A percentile compares a stretch with the other conserved stretches of the same genome.
phyloP scores from a whole-genome alignment of 2,888 invertebrate genomes.

The Melanophora roralis region DNA sequence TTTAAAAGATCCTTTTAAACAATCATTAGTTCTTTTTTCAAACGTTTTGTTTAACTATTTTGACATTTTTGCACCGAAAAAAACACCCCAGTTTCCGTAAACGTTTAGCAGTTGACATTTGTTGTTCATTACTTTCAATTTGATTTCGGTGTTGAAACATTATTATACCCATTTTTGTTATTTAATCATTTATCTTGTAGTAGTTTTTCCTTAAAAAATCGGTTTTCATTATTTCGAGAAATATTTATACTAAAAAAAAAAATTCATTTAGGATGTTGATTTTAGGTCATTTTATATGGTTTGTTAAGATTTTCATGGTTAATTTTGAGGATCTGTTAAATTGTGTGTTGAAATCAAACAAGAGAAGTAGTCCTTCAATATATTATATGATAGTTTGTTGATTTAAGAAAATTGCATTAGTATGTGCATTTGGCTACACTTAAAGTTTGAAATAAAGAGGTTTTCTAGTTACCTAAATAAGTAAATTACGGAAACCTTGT shows the following conservation, averaged over 20 bases:
- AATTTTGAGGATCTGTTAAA: constrained; percentile 35
- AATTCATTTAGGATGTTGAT: constrained; percentile 16
- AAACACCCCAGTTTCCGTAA: constrained; percentile 46
- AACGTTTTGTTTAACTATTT: constrained; percentile 59
- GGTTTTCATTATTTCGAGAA: too few relatives aligned
- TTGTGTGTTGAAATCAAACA: not conserved
- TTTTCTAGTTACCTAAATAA: too few relatives aligned
- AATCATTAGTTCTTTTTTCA: constrained; percentile 49
- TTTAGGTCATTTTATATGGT: constrained; percentile 50
- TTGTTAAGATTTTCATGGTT: constrained; percentile 55
- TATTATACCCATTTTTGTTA: constrained; percentile 5
- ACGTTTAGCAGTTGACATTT: constrained; percentile 55
- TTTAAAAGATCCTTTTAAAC: constrained; percentile 45
- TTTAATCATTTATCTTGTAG: constrained; percentile 42
- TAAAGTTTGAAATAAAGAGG: too few relatives aligned
- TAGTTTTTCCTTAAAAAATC: not conserved
- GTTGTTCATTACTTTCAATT: constrained; percentile 54
- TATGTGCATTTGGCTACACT: too few relatives aligned
- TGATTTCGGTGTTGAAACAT: constrained; percentile 46
- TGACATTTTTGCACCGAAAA: constrained; percentile 51
- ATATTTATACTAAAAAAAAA: too few relatives aligned
- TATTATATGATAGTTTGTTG: too few relatives aligned
- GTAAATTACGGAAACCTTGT: too few relatives aligned
- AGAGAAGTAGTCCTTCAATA: not conserved
- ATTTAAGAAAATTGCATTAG: too few relatives aligned